Base-by-base conservation (phyloP, 2,888 invertebrate genomes). In the Crepidodera aurea region DNA sequence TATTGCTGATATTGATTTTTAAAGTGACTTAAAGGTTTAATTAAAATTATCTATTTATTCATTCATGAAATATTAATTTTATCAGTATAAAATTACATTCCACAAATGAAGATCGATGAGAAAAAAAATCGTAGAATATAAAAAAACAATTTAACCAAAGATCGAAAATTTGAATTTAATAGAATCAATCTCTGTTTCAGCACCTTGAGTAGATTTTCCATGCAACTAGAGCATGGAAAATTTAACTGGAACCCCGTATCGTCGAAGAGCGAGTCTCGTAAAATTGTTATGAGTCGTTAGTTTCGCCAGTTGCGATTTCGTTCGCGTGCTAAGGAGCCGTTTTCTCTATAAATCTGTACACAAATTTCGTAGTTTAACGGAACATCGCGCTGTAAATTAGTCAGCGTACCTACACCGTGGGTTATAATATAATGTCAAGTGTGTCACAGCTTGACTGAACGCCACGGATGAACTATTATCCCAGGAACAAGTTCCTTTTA, bases 311-410 rank as follows among this genome's bases (percentile, higher is more conserved):
- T 62, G 51, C 54, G 37, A 57, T 34, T 39, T 51, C 53, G 40
- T 50, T 62, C 39, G 60, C 62, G 65, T 65, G 65, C 10, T 62
- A 57, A 44, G 18, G 42, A 55, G 32, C 39, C 62, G 53, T 65
- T 62, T 60, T 62, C 51, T 60, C 62, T 39, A 65, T 65, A 65
- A 65, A 65, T 57, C 65, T 60, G 62, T 65, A 53, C 29, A 32
- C 65, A 58, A 65, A 65, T 65, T 62, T 65, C 34, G 55, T 42
- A 59, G 27, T 63, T 63, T 63, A 59, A 55, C 51, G 63, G 51
- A 50, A 32, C 58, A 48, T 62, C 55, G 53, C 55, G 18, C 42
- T 29, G 53, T 59, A 59, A 59, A 63, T 63, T 57, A 34, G 39
- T 57, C 56, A 56, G 34, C 56, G 44, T 54, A 8, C 15, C 22